Percentiles rank a stretch among this genome's conserved stretches.
Conservation (phyloP, 1,140 invertebrate genomes). For the Drosophila burlai region DNA sequence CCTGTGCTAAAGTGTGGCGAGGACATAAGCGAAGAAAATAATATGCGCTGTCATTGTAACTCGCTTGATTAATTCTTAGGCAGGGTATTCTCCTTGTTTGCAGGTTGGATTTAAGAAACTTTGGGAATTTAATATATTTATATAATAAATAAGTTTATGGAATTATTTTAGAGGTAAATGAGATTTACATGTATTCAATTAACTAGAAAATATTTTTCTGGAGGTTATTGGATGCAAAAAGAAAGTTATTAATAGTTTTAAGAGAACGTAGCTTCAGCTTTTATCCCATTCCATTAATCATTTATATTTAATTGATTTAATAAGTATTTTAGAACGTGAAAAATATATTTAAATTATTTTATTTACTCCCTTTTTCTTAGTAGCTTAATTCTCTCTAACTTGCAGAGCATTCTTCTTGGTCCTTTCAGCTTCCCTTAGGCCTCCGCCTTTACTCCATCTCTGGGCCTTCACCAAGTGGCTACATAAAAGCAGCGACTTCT, state of each 20-base stretch:
- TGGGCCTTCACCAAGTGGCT: conserved; percentile 58
- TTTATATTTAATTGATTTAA: too few species aligned
- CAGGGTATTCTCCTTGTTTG: conserved; percentile 43
- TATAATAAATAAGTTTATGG: neutral
- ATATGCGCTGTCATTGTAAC: conserved; percentile 82
- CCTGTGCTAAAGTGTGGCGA: conserved; percentile 58
- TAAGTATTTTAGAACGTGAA: neutral
- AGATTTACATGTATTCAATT: neutral
- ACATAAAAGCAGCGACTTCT: conserved; percentile 76
- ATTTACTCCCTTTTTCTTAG: neutral
- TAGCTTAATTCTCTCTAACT: too few species aligned
- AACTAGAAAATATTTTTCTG: neutral
- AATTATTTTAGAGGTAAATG: neutral
- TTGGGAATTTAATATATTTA: neutral
- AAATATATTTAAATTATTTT: too few species aligned
- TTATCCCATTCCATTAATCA: too few species aligned
- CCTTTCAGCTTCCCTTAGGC: neutral
- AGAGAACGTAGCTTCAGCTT: neutral
- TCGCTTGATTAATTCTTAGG: conserved; percentile 80
- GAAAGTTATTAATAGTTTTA: too few species aligned
- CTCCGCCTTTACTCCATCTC: conserved; percentile 32
- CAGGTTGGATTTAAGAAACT: neutral
- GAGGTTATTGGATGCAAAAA: neutral
- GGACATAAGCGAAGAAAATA: conserved; percentile 78
- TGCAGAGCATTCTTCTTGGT: conserved; percentile 30